Evolutionary conservation across 53 echinoderm and acorn worm species (phyloP).

Genomic region (Stichopus horrens): DNA sequence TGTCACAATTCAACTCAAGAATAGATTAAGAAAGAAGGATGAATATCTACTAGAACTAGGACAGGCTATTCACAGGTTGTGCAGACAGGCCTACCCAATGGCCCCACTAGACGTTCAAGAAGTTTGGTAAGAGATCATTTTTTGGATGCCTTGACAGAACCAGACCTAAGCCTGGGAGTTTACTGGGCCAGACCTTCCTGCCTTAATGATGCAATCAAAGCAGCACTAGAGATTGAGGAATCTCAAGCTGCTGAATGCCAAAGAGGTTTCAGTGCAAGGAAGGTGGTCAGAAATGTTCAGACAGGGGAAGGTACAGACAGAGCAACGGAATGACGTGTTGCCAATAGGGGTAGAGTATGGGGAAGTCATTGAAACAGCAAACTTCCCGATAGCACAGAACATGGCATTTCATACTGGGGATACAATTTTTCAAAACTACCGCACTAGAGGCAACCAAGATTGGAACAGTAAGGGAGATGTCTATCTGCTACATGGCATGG

Average conservation of each 20-base stretch:
- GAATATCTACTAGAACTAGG: constrained; percentile 52
- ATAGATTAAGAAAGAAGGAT: too few species aligned
- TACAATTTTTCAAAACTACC: not conserved
- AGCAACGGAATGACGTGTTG: too few species aligned
- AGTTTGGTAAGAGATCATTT: constrained; percentile 50
- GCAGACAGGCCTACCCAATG: constrained; percentile 36
- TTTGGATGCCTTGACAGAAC: constrained; percentile 49
- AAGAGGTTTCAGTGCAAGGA: not conserved
- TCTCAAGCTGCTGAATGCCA: constrained; percentile 3
- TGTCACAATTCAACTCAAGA: constrained; percentile 36
- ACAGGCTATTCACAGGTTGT: constrained; percentile 19
- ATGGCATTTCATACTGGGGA: not conserved
- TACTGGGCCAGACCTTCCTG: constrained; percentile 33
- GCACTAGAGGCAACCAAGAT: not conserved
- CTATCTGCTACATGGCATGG: not conserved
- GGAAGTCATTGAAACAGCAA: not conserved
- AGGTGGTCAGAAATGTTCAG: not conserved
- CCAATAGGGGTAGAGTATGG: not conserved
- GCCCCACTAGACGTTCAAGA: constrained; percentile 22
- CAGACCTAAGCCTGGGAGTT: constrained; percentile 37
- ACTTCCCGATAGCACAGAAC: not conserved
- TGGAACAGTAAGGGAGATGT: not conserved
- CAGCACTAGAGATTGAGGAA: constrained; percentile 50
- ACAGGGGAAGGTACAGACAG: not conserved
- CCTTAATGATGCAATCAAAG: constrained; percentile 46